Conservation (phyloP, 2,113 vertebrate species). For the Catharus minimus region DNA sequence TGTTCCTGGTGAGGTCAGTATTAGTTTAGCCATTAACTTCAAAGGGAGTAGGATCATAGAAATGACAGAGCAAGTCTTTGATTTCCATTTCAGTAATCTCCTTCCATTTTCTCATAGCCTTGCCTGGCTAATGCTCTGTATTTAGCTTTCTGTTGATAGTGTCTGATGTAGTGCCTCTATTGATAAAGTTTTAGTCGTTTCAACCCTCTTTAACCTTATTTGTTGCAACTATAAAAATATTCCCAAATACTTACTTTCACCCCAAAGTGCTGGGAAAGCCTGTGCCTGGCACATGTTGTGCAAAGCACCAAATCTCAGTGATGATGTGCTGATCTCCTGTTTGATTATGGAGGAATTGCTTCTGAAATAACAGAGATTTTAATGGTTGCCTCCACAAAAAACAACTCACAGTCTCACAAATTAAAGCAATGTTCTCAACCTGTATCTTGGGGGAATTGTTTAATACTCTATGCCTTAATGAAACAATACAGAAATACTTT, state of each 20-base stretch:
- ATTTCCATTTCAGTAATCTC: conserved; percentile 58
- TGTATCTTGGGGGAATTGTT: conserved; percentile 73
- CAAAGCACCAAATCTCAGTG: not conserved
- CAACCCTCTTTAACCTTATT: conserved; percentile 30
- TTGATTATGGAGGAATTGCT: conserved; percentile 55
- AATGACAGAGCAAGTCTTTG: conserved; percentile 61
- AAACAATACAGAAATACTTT: conserved; percentile 71
- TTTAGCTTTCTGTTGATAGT: conserved; percentile 15
- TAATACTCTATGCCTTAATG: conserved; percentile 75
- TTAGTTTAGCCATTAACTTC: conserved; percentile 67
- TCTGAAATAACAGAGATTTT: conserved; percentile 43
- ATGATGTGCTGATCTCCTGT: conserved; percentile 1
- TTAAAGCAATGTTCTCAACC: conserved; percentile 72
- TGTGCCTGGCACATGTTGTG: not conserved
- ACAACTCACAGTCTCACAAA: conserved; percentile 59
- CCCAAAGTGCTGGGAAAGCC: not conserved
- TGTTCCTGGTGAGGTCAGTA: conserved; percentile 53
- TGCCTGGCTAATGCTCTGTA: not conserved
- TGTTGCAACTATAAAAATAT: not conserved
- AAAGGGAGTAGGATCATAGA: conserved; percentile 39
- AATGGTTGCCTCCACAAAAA: conserved; percentile 60
- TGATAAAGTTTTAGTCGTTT: conserved; percentile 23
- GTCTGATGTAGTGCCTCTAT: conserved; percentile 34
- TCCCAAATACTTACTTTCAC: not conserved
- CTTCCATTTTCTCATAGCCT: conserved; percentile 38